Conservation (phyloP, 1,140 invertebrate species). For the Penaeus vannamei region DNA sequence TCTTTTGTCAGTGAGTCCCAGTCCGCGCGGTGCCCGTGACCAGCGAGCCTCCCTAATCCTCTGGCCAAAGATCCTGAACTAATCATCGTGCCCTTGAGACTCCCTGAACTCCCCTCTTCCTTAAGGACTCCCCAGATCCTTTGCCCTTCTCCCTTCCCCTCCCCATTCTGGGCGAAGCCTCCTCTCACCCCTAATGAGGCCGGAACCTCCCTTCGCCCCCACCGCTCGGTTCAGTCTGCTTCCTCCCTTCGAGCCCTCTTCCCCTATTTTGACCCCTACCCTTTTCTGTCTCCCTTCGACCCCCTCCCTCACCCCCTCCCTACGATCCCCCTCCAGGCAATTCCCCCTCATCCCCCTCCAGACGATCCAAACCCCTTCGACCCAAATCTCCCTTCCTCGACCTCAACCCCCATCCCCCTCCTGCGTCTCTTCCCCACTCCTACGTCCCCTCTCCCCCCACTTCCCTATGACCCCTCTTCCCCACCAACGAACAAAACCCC, state of each 20-base stretch:
- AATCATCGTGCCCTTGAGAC: no score
- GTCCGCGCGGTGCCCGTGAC: no score
- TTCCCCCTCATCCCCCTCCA: slow-evolving; percentile 23
- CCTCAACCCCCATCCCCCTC: not conserved
- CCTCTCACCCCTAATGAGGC: not conserved
- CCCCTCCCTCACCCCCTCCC: no score
- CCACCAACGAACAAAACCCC: no score
- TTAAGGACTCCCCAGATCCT: no score
- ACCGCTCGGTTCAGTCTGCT: not conserved
- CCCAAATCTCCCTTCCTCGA: not conserved
- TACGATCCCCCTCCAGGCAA: not conserved
- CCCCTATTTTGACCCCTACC: not conserved
- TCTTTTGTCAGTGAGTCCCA: no score
- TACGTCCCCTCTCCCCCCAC: no score
- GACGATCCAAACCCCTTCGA: not conserved
- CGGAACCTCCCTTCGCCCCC: not conserved
- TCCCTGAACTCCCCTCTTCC: no score
- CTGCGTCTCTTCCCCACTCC: no score
- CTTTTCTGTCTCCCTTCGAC: not conserved
- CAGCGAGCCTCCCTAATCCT: no score
- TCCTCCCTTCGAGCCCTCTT: not conserved
- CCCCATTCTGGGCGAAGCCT: not conserved
- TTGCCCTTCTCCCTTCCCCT: not conserved
- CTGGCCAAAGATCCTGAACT: no score
- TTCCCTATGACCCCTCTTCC: no score